phyloP scores from a whole-genome alignment of 2,113 vertebrate genomes.

The Tragelaphus scriptus region DNA sequence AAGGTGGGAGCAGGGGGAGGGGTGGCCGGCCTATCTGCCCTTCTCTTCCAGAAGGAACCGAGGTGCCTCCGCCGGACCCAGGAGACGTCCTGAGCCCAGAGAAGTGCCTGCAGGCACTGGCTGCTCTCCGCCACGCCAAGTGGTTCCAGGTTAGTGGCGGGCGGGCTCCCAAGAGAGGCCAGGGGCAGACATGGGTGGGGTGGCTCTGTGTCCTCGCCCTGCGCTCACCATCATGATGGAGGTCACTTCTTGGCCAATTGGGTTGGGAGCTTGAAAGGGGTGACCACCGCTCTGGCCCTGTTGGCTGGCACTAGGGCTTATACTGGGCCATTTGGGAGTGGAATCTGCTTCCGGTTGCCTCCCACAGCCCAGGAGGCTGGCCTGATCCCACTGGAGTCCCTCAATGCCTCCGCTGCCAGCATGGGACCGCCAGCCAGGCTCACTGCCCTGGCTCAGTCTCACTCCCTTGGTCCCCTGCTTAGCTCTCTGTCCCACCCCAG shows the following conservation, averaged over 20 bases:
- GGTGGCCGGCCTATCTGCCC: fast-evolving
- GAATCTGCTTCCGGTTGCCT: not conserved
- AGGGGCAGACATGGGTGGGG: not conserved
- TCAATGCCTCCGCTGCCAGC: not conserved
- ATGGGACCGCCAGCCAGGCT: not conserved
- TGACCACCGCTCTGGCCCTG: fast-evolving
- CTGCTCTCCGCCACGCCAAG: conserved; percentile 86
- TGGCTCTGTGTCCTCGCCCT: not conserved
- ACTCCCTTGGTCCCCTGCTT: not conserved
- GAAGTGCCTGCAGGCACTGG: conserved; percentile 84
- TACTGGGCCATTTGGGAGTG: not conserved
- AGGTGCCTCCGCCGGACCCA: conserved; percentile 71
- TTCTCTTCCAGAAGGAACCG: conserved; percentile 50
- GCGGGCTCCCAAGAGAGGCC: fast-evolving
- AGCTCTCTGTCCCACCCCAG: not conserved
- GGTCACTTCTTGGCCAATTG: not conserved
- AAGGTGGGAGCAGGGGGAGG: too few species aligned
- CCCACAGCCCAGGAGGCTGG: not conserved
- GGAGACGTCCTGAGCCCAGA: conserved; percentile 79
- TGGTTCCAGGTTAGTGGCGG: conserved; percentile 87
- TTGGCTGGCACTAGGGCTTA: not conserved
- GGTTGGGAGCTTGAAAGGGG: not conserved
- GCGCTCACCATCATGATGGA: fast-evolving
- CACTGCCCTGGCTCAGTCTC: not conserved
- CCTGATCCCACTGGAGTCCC: fast-evolving